Conservation (phyloP, 2,888 invertebrate species). For the Hyposoter dolosus region DNA sequence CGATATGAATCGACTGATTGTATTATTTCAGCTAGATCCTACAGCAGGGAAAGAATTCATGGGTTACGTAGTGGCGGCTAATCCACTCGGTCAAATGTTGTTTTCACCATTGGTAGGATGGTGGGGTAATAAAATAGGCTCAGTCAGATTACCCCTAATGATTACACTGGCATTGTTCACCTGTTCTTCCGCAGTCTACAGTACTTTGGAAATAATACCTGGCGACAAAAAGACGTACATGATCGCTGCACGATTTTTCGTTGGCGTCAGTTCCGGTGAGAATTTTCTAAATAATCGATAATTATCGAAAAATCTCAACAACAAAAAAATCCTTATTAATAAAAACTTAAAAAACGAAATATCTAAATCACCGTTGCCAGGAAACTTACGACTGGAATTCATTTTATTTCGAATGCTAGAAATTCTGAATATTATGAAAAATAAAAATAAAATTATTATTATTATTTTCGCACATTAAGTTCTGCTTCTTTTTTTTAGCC, state of each 20-base stretch:
- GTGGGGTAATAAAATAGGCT: conserved; percentile 92
- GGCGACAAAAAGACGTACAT: conserved; percentile 90
- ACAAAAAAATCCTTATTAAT: background rate
- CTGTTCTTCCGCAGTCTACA: conserved; percentile 90
- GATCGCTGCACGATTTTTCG: conserved; percentile 91
- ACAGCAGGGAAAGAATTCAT: conserved; percentile 92
- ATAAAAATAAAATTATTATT: background rate
- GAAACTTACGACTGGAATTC: no score
- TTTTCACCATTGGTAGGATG: conserved; percentile 94
- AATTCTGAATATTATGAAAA: no score
- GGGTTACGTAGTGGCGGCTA: conserved; percentile 94
- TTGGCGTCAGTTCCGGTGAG: conserved; percentile 93
- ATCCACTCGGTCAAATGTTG: conserved; percentile 94
- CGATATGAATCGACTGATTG: conserved; percentile 52
- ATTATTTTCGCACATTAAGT: background rate
- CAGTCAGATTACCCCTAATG: conserved; percentile 90
- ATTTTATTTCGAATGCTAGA: no score
- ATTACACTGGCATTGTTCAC: conserved; percentile 90
- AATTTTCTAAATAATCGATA: conserved; percentile 34
- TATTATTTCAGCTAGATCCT: conserved; percentile 89
- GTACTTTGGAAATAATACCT: conserved; percentile 90
- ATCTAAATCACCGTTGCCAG: background rate
- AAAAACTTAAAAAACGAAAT: background rate
- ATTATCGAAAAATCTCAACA: background rate
- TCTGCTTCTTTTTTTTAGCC: conserved; percentile 85